Percentiles rank a stretch among this genome's conserved stretches.
These are phyloP conservation scores for Odontamblyopus rebecca DNA, from an alignment of 2,797 vertebrate species.

Conservation along the genomic window DNA sequence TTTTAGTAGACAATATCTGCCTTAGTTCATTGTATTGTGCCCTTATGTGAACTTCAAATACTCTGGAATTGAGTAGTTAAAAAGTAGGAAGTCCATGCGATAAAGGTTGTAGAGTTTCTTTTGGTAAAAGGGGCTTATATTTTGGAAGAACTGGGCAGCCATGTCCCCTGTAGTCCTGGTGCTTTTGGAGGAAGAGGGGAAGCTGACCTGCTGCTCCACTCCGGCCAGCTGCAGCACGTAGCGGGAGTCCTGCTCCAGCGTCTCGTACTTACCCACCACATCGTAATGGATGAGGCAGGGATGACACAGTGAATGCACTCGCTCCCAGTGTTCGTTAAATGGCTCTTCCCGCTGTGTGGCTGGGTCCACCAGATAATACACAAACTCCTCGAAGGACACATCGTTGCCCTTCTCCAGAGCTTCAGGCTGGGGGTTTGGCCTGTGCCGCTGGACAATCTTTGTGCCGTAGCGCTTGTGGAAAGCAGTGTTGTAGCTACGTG, in stretches of 20 bases:
- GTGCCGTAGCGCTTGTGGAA: conserved; percentile 94
- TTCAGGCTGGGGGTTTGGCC: conserved; percentile 72
- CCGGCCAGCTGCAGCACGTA: conserved; percentile 85
- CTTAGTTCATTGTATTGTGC: conserved; percentile 12
- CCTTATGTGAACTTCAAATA: conserved; percentile 85
- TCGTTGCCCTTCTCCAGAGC: conserved; percentile 84
- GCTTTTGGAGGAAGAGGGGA: conserved; percentile 82
- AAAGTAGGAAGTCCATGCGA: conserved; percentile 94
- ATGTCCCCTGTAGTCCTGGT: conserved; percentile 81
- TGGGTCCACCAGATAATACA: conserved; percentile 91
- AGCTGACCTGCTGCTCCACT: conserved; percentile 74
- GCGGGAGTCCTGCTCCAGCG: conserved; percentile 84
- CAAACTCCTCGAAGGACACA: conserved; percentile 90
- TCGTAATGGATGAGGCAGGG: conserved; percentile 94
- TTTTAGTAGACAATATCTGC: background rate
- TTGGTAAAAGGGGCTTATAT: conserved; percentile 92
- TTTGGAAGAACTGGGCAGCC: conserved; percentile 86
- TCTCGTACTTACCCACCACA: conserved; percentile 94
- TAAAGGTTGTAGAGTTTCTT: conserved; percentile 93
- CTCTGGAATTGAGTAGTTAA: conserved; percentile 90
- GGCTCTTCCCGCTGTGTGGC: conserved; percentile 87
- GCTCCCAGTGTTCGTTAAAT: conserved; percentile 97
- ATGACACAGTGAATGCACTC: conserved; percentile 92
- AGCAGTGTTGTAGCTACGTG: conserved; percentile 88
- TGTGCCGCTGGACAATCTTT: conserved; percentile 87